phyloP scores from a whole-genome alignment of 2,797 vertebrate genomes.

The Pseudomugil gertrudae region DNA sequence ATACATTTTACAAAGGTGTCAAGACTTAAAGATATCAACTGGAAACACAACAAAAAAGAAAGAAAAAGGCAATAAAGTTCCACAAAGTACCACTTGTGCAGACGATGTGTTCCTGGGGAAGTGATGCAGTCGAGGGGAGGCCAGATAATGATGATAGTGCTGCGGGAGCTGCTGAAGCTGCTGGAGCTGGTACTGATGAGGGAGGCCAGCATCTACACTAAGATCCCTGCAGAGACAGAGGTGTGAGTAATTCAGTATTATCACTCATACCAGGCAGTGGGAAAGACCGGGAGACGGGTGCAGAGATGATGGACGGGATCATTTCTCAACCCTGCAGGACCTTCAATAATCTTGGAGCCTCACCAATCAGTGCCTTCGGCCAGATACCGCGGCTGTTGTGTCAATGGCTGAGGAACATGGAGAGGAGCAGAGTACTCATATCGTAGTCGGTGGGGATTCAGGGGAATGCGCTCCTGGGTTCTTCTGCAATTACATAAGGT shows the following conservation, averaged over 20 bases:
- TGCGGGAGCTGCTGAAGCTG: conserved; percentile 93
- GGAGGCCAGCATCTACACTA: conserved; percentile 91
- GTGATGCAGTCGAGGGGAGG: conserved; percentile 94
- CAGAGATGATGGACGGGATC: conserved; percentile 2
- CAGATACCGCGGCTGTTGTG: conserved; percentile 92
- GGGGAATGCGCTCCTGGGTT: conserved; percentile 91
- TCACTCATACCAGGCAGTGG: neutral
- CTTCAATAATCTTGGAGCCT: conserved; percentile 67
- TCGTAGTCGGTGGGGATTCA: conserved; percentile 92
- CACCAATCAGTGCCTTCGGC: conserved; percentile 98
- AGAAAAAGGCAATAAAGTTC: neutral
- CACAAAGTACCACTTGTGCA: conserved; percentile 90
- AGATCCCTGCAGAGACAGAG: conserved; percentile 88
- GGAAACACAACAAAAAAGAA: neutral
- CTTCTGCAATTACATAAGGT: conserved; percentile 80
- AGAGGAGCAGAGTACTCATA: conserved; percentile 92
- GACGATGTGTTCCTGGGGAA: conserved; percentile 93
- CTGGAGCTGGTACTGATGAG: conserved; percentile 95
- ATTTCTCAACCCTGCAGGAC: conserved; percentile 32
- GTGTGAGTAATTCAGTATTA: conserved; percentile 26
- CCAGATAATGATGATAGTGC: conserved; percentile 97
- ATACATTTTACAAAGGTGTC: neutral
- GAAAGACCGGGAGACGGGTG: conserved; percentile 43
- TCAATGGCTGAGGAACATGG: conserved; percentile 88
- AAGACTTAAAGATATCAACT: conserved; percentile 7